These are phyloP conservation scores for Eurypyga helias DNA, from an alignment of 2,113 vertebrate species.

Conservation along the genomic window DNA sequence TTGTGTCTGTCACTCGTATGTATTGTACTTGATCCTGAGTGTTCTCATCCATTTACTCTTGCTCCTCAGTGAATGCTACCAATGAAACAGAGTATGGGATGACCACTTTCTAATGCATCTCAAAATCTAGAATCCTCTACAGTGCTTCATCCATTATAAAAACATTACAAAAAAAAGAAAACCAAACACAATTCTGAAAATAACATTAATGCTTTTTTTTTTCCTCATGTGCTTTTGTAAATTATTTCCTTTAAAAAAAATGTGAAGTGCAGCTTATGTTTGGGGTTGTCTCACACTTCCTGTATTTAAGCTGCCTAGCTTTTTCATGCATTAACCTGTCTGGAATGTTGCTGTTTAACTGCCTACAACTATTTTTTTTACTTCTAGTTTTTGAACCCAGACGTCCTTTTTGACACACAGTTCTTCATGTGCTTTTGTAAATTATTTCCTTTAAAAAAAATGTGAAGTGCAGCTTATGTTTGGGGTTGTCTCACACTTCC, in stretches of 20 bases:
- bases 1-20: not conserved
- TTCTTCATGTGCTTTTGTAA: not conserved
- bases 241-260: slow-evolving; percentile 1
- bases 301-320: not conserved
- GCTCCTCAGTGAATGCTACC: not conserved
- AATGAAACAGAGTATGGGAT: not conserved
- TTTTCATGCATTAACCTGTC: not conserved
- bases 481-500: not conserved
- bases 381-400: not conserved
- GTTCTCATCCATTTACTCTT: not conserved
- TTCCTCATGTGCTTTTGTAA: not conserved
- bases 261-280: not conserved
- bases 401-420: not conserved
- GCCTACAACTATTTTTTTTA: not conserved
- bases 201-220: not conserved
- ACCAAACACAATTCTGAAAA: not conserved
- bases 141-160: not conserved
- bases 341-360: not conserved
- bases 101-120: not conserved
- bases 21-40: not conserved
- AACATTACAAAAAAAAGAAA: no score
- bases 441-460: slow-evolving; percentile 1
- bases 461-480: not conserved
- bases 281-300: not conserved
- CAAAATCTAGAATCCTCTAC: not conserved